phyloP scores from a whole-genome alignment of 2,113 vertebrate species.

The Hippocampus barbouri region DNA sequence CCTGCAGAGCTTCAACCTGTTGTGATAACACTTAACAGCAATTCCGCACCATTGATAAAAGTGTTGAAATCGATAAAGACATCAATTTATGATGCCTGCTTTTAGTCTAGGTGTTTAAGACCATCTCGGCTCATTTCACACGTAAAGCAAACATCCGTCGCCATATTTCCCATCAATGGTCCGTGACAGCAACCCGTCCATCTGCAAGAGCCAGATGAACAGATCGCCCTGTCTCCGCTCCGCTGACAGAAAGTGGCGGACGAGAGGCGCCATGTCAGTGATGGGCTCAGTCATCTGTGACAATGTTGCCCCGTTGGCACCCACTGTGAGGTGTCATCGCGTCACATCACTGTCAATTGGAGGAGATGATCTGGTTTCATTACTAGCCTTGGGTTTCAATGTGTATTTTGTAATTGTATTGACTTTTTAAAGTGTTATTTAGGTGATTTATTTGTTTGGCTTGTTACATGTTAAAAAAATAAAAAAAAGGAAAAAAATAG shows the following conservation, averaged over 20 bases:
- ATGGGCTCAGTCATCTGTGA: conserved; percentile 46
- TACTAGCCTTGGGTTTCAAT: neutral
- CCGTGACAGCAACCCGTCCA: conserved; percentile 20
- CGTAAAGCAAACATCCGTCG: neutral
- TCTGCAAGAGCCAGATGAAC: conserved; percentile 43
- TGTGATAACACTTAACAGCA: neutral
- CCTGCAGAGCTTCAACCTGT: neutral
- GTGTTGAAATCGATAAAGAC: neutral
- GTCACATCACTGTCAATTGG: neutral
- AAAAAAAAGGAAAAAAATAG: no score
- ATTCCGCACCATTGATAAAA: neutral
- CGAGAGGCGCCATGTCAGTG: conserved; percentile 56
- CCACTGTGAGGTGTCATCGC: neutral
- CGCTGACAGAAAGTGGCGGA: conserved; percentile 32
- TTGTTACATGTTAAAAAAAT: neutral
- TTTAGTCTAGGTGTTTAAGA: neutral
- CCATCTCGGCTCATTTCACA: conserved; percentile 15
- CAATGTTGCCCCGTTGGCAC: neutral
- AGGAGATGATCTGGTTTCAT: neutral
- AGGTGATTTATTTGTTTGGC: neutral
- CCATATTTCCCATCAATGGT: conserved; percentile 17
- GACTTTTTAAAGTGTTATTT: neutral
- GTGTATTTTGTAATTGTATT: neutral
- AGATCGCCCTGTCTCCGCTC: conserved; percentile 45
- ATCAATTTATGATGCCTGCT: neutral